Evolutionary conservation across 2,797 vertebrate species (phyloP).

Genomic region (Pyrocephalus nanus): DNA sequence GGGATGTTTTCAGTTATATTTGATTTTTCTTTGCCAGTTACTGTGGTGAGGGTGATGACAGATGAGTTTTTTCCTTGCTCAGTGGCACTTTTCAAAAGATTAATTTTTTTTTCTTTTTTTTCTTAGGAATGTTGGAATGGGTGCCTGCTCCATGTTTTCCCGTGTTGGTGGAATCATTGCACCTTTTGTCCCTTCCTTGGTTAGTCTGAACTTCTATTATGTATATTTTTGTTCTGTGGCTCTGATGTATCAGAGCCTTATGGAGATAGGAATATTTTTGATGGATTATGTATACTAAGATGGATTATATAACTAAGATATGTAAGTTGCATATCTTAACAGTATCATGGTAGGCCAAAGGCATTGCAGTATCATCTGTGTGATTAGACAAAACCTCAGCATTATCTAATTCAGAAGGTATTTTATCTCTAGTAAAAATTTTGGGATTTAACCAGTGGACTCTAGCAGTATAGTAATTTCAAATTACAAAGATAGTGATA

Average conservation of each 20-base stretch:
- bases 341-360: not conserved
- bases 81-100: not conserved
- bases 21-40: not conserved
- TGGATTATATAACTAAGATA: not conserved
- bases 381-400: not conserved
- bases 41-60: not conserved
- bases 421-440: not conserved
- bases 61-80: not conserved
- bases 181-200: conserved; percentile 82
- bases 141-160: conserved; percentile 83
- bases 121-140: conserved; percentile 81
- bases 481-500: not conserved
- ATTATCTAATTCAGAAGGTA: not conserved
- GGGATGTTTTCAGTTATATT: not conserved
- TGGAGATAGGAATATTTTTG: not conserved
- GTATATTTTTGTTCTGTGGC: not conserved
- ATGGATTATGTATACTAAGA: not conserved
- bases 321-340: not conserved
- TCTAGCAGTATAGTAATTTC: not conserved
- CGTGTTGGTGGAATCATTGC: conserved; percentile 82
- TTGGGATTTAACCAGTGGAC: not conserved
- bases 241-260: not conserved
- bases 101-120: not conserved
- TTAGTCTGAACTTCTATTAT: conserved; percentile 65
- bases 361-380: not conserved